These are phyloP conservation scores for Pristionchus mayeri DNA, from an alignment of 2,888 invertebrate genomes.

Conservation along the genomic window DNA sequence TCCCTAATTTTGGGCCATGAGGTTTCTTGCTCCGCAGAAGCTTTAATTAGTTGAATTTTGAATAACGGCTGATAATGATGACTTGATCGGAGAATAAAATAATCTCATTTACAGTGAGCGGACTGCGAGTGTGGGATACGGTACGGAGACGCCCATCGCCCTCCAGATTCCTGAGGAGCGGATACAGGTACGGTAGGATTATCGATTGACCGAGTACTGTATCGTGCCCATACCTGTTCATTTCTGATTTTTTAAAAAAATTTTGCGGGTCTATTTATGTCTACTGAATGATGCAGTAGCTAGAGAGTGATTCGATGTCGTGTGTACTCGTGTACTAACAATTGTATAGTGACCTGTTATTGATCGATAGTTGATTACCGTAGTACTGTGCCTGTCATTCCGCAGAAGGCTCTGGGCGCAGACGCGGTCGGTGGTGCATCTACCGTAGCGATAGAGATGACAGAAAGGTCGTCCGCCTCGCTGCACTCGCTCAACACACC, in stretches of 20 bases:
- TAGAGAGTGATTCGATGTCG: neutral
- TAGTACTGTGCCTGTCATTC: neutral
- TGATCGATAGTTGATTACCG: neutral
- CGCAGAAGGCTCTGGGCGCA: neutral
- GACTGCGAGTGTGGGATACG: slow-evolving; percentile 21
- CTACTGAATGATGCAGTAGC: neutral
- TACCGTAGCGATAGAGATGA: neutral
- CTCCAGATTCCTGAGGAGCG: slow-evolving; percentile 45
- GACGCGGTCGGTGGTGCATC: neutral
- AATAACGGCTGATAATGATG: too few relatives aligned
- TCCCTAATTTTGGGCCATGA: too few relatives aligned
- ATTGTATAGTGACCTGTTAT: neutral
- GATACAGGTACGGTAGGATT: slow-evolving; percentile 46
- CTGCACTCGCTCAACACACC: neutral
- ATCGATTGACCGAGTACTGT: neutral
- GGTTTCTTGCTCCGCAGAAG: neutral
- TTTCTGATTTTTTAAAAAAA: neutral
- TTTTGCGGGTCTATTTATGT: neutral
- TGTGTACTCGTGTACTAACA: slow-evolving; percentile 8
- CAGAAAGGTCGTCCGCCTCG: neutral
- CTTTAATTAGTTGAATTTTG: neutral
- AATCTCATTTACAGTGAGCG: slow-evolving; percentile 45
- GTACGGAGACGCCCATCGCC: slow-evolving; percentile 39
- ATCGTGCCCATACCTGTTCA: neutral
- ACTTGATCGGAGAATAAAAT: too few relatives aligned